Evolutionary conservation across 2,797 vertebrate species (phyloP), one percentile per base, ranked within the genome.

Genomic region (Semaprochilodus insignis): DNA sequence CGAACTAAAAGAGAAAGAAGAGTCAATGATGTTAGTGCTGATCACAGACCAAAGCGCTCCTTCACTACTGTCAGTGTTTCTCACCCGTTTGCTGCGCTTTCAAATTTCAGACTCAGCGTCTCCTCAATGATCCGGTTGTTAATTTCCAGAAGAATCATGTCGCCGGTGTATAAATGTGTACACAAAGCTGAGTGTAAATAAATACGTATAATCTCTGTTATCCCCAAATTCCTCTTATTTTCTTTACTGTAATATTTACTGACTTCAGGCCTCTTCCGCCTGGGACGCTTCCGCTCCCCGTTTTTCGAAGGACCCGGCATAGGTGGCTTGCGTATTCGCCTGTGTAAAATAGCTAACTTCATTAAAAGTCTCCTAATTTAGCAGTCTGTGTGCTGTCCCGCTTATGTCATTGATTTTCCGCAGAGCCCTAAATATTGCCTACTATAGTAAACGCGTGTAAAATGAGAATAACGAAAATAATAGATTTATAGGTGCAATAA

Each of bases 81-180:
- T 96, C 95, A 98, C 97, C 97, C 97, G 85, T 96, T 96, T 80
- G 96, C 96, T 67, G 97, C 97, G 91, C 96, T 96, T 90, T 98
- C 97, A 90, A 99, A 98, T 94, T 99, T 99, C 88, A 98, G 91
- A 88, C 93, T 88, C 90, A 98, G 94, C 89, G 97, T 99, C 95
- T 98, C 97, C 91, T 99, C 97, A 88, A 99, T 97, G 88, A 99
- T 99, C 86, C 97, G 97, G 95, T 99, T 99, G 91, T 99, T 99
- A 88, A 99, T 97, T 95, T 99, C 97, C 93, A 99, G 94, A 94
- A 99, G 96, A 95, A 98, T 98, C 97, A 98, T 98, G 92, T 90
- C 92, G 93, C 85, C 11, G 13, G 25, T 4, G 11, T 78, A 73
- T 36, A 77, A 51, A 48, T 65, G 31, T 23, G 11, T 60, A 27